Percentiles rank a stretch among this genome's conserved stretches.
phyloP scores from a whole-genome alignment of 2,113 vertebrate species.

The Catagonus wagneri region DNA sequence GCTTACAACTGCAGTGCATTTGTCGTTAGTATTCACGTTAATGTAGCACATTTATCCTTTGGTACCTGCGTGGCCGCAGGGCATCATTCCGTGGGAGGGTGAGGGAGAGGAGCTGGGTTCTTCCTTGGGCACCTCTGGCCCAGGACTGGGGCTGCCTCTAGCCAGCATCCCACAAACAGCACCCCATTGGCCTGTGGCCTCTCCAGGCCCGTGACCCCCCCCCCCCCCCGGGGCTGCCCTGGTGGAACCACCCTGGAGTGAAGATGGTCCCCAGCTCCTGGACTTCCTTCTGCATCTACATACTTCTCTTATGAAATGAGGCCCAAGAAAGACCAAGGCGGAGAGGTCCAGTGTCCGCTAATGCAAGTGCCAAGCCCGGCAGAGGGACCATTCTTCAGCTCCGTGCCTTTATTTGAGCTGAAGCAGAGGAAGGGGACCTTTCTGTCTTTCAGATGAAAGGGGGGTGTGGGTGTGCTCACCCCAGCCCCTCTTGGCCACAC shows the following conservation, averaged over 20 bases:
- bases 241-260: background rate
- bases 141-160: background rate
- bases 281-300: background rate
- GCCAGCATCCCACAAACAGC: background rate
- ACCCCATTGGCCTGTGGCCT: background rate
- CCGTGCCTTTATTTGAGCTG: background rate
- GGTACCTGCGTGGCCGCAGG: constrained; percentile 82
- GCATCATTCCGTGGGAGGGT: constrained; percentile 78
- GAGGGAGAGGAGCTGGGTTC: background rate
- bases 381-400: background rate
- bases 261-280: background rate
- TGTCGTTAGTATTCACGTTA: constrained; percentile 82
- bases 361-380: background rate
- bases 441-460: background rate
- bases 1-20: constrained; percentile 84
- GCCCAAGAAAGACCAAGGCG: background rate
- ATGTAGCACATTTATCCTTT: constrained; percentile 85
- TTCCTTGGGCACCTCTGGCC: background rate
- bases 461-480: background rate
- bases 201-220: background rate
- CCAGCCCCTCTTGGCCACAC: background rate
- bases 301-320: background rate
- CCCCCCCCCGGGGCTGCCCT: background rate
- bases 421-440: background rate
- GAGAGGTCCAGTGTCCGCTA: background rate